Evolutionary conservation across 2,888 invertebrate species (phyloP).

Genomic region (Chymomyza fuscimana): DNA sequence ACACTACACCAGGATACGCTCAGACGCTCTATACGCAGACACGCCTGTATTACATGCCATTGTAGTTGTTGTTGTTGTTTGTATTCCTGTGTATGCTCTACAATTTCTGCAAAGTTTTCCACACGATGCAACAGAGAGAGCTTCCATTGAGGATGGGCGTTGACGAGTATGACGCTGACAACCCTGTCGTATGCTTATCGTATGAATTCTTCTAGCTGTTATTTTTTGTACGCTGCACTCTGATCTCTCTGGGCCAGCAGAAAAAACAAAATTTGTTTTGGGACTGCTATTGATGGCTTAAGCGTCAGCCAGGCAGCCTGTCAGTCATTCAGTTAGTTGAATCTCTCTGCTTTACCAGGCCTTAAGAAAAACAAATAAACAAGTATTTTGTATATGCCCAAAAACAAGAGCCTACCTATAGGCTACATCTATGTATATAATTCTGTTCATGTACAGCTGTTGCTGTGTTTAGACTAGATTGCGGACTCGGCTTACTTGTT

Average conservation of each 20-base stretch:
- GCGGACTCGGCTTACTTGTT: background rate
- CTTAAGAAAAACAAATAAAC: constrained; percentile 39
- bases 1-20: constrained; percentile 8
- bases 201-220: constrained; percentile 61
- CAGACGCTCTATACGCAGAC: background rate
- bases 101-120: constrained; percentile 30
- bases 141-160: constrained; percentile 15
- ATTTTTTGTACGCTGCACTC: constrained; percentile 41
- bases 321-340: constrained; percentile 28
- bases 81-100: background rate
- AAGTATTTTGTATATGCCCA: constrained; percentile 27
- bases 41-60: constrained; percentile 2
- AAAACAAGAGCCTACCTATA: constrained; percentile 46
- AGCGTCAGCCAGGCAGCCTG: constrained; percentile 46
- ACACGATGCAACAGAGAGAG: constrained; percentile 35
- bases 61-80: background rate
- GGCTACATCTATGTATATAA: background rate
- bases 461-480: constrained; percentile 12
- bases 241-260: constrained; percentile 43
- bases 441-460: constrained; percentile 3
- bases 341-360: background rate
- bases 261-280: constrained; percentile 21
- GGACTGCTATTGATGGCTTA: constrained; percentile 70
- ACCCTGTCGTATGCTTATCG: constrained; percentile 64
- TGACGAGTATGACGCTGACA: constrained; percentile 30